Evolutionary conservation across 2,113 vertebrate genomes (phyloP).

Genomic region (Montifringilla adamsi): DNA sequence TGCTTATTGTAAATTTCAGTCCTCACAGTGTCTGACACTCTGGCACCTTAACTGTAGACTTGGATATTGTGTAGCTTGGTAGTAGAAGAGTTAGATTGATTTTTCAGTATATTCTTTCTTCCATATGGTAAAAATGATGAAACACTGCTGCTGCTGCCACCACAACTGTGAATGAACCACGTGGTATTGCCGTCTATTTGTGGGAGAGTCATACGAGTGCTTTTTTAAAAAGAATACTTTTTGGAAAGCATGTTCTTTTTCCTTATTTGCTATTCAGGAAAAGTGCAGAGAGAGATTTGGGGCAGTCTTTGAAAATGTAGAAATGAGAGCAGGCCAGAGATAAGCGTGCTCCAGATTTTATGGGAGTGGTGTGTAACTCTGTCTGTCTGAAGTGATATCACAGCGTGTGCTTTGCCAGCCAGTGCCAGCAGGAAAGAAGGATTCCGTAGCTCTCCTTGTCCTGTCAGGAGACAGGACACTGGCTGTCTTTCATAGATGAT

Average conservation of each 20-base stretch:
- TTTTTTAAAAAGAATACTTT: neutral
- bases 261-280: neutral
- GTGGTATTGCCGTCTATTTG: neutral
- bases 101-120: neutral
- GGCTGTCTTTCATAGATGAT: rapidly evolving
- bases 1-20: neutral
- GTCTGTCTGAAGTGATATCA: neutral
- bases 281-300: neutral
- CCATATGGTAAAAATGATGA: slow-evolving; percentile 7
- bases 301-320: neutral
- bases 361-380: neutral
- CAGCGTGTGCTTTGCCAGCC: neutral
- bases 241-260: neutral
- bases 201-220: neutral
- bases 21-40: neutral
- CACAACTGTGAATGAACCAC: neutral
- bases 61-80: neutral
- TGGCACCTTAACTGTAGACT: neutral
- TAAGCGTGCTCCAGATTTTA: neutral
- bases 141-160: neutral
- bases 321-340: neutral
- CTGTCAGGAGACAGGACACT: neutral
- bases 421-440: neutral
- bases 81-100: neutral
- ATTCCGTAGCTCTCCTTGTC: neutral